Conservation (phyloP, 1,140 invertebrate genomes). For the Ips nitidus region DNA sequence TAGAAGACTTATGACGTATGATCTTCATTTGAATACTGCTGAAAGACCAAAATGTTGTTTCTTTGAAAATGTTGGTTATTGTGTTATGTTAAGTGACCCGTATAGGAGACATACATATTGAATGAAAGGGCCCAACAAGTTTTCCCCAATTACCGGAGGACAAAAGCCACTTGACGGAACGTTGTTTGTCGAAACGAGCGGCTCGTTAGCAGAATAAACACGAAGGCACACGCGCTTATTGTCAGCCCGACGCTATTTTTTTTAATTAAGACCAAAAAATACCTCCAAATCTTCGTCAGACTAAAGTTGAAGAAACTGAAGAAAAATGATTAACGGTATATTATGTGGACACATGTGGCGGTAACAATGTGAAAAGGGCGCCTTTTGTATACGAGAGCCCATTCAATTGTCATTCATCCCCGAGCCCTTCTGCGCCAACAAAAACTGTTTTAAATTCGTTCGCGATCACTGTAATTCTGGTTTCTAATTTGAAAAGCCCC, state of each 20-base stretch:
- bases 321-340: too few species aligned
- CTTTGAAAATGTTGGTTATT: too few species aligned
- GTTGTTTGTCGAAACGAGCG: neutral
- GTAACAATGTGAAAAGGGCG: neutral
- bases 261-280: neutral
- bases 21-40: too few species aligned
- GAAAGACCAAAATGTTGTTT: too few species aligned
- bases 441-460: constrained; percentile 2
- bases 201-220: neutral
- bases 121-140: too few species aligned
- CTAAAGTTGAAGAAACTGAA: too few species aligned
- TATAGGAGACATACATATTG: too few species aligned
- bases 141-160: neutral
- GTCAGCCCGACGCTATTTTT: neutral
- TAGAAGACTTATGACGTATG: too few species aligned
- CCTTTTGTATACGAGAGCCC: neutral
- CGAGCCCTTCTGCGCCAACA: neutral
- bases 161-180: neutral
- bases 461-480: constrained; percentile 4
- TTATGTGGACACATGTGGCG: too few species aligned
- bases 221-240: neutral
- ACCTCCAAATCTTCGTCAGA: too few species aligned
- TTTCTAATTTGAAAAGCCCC: constrained; percentile 2
- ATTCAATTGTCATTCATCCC: neutral
- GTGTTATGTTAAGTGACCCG: too few species aligned